Evolutionary conservation across 2,113 vertebrate genomes (phyloP).

Genomic region (Gallinago undulata): DNA sequence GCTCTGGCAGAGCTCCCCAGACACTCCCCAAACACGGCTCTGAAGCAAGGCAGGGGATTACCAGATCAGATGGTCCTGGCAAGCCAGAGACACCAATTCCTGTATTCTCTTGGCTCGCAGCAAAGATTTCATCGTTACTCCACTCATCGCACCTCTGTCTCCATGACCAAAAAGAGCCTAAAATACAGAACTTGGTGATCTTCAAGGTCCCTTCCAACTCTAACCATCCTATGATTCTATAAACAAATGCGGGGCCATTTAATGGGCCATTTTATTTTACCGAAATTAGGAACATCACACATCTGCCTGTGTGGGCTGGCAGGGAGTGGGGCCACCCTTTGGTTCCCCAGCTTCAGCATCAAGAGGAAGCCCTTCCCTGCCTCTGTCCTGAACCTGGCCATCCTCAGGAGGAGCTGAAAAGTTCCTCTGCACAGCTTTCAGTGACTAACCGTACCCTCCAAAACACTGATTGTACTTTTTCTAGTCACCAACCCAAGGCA

Average conservation of each 20-base stretch:
- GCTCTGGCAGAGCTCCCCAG: neutral
- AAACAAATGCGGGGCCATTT: neutral
- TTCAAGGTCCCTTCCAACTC: too few species aligned
- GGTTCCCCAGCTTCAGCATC: neutral
- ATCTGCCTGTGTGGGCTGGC: rapidly evolving
- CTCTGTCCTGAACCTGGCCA: neutral
- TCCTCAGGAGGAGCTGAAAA: neutral
- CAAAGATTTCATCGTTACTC: neutral
- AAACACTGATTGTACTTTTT: neutral
- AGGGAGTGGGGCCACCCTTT: neutral
- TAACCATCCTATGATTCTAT: too few species aligned
- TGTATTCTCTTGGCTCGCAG: neutral
- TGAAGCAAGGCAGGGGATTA: neutral
- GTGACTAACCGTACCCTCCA: neutral
- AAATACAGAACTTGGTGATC: neutral
- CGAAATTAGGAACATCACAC: neutral
- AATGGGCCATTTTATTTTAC: neutral
- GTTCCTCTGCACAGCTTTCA: neutral
- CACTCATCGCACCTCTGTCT: neutral
- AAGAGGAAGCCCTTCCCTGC: neutral
- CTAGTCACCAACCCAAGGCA: neutral
- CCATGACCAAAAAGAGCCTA: neutral
- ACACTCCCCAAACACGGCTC: neutral
- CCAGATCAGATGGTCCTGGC: neutral
- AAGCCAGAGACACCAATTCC: neutral